These are phyloP conservation scores for Parnassius orleans DNA, from an alignment of 2,888 invertebrate genomes.

Conservation along the genomic window DNA sequence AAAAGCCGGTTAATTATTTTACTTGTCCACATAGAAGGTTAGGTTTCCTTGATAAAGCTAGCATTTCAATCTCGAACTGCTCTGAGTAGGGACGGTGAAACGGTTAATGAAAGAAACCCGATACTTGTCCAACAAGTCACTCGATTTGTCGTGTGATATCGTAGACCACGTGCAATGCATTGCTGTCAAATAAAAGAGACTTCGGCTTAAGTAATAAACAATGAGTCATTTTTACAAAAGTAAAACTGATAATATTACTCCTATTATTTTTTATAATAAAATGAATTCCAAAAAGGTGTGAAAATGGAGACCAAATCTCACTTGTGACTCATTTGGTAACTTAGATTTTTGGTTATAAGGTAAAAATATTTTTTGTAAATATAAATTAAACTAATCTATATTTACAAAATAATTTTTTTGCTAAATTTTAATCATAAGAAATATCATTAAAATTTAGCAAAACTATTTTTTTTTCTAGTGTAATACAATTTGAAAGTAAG, in stretches of 20 bases:
- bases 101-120: constrained; percentile 32
- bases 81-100: constrained; percentile 21
- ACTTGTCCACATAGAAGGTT: constrained; percentile 17
- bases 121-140: constrained; percentile 52
- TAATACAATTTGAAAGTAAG: too few species aligned
- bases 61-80: constrained; percentile 30
- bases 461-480: too few species aligned
- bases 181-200: constrained; percentile 25
- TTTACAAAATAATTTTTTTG: too few species aligned
- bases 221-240: constrained; percentile 7
- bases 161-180: constrained; percentile 41
- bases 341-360: too few species aligned
- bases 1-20: constrained; percentile 21
- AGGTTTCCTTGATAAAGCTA: constrained; percentile 24
- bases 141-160: constrained; percentile 50
- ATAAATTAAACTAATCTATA: too few species aligned
- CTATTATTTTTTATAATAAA: too few species aligned
- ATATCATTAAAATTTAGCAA: too few species aligned
- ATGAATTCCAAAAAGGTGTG: too few species aligned
- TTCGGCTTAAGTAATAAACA: constrained; percentile 16
- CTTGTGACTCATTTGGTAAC: too few species aligned
- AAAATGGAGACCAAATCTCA: too few species aligned
- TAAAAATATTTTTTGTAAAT: too few species aligned
- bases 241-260: not conserved
- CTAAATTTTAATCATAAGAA: too few species aligned